Percentiles rank a stretch among this genome's conserved stretches.
phyloP scores from a whole-genome alignment of 2,797 vertebrate genomes.

The Cichlasoma orientale region DNA sequence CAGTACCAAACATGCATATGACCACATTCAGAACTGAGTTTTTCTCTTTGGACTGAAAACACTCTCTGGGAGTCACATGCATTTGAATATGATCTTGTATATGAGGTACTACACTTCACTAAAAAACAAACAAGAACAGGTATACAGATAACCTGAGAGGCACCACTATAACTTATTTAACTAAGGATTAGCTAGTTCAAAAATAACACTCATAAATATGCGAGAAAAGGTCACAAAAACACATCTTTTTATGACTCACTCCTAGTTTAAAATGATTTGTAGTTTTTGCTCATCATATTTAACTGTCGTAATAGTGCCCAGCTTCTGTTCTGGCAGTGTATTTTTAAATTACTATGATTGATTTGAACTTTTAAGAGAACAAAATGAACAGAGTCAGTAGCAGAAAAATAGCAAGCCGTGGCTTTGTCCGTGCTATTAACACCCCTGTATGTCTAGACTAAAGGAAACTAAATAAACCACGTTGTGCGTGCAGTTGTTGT shows the following conservation, averaged over 20 bases:
- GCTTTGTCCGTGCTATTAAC: background rate
- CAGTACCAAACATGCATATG: fast-evolving
- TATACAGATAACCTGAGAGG: background rate
- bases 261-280: background rate
- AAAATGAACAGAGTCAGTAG: conserved; percentile 6
- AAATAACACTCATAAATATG: background rate
- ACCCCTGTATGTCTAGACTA: background rate
- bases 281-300: background rate
- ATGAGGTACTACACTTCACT: background rate
- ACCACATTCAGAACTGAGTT: background rate
- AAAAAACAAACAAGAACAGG: background rate
- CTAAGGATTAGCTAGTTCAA: background rate
- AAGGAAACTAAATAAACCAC: conserved; percentile 20
- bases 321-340: background rate
- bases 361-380: background rate
- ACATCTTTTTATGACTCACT: background rate
- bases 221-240: background rate
- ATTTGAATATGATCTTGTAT: too few species aligned
- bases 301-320: background rate
- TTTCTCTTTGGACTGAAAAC: background rate
- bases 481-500: conserved; percentile 8
- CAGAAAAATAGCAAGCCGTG: background rate
- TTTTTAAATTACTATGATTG: conserved; percentile 2
- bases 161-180: background rate
- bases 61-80: too few species aligned